These are phyloP conservation scores for Hypothenemus hampei DNA, from an alignment of 1,140 invertebrate species.

Conservation along the genomic window DNA sequence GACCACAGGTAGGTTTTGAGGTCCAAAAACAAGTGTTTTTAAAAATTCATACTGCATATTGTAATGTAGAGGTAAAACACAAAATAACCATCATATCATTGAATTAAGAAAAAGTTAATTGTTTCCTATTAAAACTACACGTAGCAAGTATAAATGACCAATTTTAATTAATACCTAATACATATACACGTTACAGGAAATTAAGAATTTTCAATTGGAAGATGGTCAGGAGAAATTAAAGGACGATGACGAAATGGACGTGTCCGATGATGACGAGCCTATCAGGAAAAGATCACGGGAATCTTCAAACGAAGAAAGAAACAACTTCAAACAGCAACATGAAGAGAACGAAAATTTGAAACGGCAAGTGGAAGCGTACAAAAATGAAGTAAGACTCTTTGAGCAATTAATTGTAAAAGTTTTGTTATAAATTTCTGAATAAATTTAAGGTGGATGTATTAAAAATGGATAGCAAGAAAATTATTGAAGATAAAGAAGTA, in stretches of 20 bases:
- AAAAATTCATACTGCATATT: constrained; percentile 14
- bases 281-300: constrained; percentile 46
- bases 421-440: not conserved
- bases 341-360: constrained; percentile 87
- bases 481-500: constrained; percentile 64
- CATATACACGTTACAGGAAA: constrained; percentile 56
- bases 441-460: constrained; percentile 54
- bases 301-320: constrained; percentile 46
- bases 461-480: constrained; percentile 63
- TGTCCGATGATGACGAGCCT: constrained; percentile 68
- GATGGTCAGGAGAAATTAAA: constrained; percentile 56
- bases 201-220: constrained; percentile 70
- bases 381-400: constrained; percentile 68
- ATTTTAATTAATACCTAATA: not conserved
- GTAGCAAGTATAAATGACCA: not conserved
- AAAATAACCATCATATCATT: not conserved
- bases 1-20: not conserved
- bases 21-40: not conserved
- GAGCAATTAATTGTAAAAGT: not conserved
- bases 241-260: constrained; percentile 75
- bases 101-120: not conserved
- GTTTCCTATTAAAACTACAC: too few relatives aligned
- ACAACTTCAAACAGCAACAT: constrained; percentile 53
- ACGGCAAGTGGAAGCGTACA: constrained; percentile 90
- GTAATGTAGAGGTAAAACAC: not conserved